Evolutionary conservation across 1,140 invertebrate species (phyloP).

Genomic region (Nylanderia fulva): DNA sequence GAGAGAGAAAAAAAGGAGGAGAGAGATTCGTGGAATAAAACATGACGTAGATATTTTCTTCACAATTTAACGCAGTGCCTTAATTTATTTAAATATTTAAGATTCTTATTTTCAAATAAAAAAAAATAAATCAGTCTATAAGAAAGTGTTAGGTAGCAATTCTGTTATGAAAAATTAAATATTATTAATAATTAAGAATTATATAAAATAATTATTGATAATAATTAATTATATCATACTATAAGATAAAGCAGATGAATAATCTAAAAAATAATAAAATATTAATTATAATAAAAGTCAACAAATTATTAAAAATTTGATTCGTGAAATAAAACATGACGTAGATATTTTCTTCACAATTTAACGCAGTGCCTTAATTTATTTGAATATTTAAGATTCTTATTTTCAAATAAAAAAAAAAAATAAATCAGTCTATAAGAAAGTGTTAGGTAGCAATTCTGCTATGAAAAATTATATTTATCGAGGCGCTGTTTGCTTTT

Average conservation of each 20-base stretch:
- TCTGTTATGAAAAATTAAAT: slow-evolving; percentile 47
- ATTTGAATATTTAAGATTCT: not conserved
- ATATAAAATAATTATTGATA: too few species aligned
- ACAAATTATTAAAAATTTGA: too few species aligned
- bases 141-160: not conserved
- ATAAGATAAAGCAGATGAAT: too few species aligned
- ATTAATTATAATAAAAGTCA: too few species aligned
- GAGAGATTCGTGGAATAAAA: not conserved
- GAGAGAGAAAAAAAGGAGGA: not conserved
- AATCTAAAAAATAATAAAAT: too few species aligned
- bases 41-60: too few species aligned
- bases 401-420: not conserved
- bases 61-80: not conserved
- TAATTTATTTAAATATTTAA: not conserved
- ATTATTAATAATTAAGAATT: too few species aligned
- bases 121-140: not conserved
- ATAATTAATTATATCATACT: too few species aligned
- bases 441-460: not conserved
- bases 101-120: too few species aligned
- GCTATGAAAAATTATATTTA: slow-evolving; percentile 50
- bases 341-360: not conserved
- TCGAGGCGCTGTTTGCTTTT: slow-evolving; percentile 46
- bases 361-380: not conserved
- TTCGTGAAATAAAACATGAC: not conserved
- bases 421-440: not conserved